Evolutionary conservation across 2,797 vertebrate species (phyloP).

Genomic region (Chromis chromis): DNA sequence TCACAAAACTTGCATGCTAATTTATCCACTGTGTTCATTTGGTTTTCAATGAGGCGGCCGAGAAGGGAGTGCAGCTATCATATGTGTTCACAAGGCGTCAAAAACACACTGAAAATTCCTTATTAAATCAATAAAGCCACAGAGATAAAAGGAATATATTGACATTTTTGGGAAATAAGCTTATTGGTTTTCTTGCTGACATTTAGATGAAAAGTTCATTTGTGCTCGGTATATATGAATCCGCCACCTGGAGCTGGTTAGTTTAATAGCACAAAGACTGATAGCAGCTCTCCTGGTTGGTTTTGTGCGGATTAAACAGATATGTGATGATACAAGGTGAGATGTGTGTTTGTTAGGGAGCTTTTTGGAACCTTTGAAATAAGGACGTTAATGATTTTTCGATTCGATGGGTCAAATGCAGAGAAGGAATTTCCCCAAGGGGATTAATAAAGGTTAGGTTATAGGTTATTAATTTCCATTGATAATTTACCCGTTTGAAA

Average conservation of each 20-base stretch:
- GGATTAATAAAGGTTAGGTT: no score
- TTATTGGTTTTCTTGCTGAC: not conserved
- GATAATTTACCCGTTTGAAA: no score
- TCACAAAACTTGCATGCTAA: conserved; percentile 41
- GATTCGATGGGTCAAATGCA: no score
- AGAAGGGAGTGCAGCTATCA: conserved; percentile 20
- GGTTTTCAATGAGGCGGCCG: conserved; percentile 24
- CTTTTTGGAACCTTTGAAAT: no score
- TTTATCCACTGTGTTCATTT: conserved; percentile 40
- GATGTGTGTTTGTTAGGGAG: not conserved
- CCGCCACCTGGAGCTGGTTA: not conserved
- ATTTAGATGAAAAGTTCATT: conserved; percentile 5
- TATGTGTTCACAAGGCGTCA: conserved; percentile 9
- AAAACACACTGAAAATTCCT: conserved; percentile 5
- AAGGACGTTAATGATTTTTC: no score
- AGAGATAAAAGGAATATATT: conserved; percentile 27
- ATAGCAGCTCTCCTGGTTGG: no score
- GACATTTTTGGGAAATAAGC: conserved; percentile 1
- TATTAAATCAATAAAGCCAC: conserved; percentile 17
- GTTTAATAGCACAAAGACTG: no score
- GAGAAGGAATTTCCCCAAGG: no score
- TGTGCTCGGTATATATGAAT: not conserved
- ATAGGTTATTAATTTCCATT: no score
- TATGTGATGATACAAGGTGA: not conserved
- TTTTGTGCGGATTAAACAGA: not conserved